These are phyloP conservation scores for Ceratitis capitata DNA, from an alignment of 1,140 invertebrate genomes.

Conservation along the genomic window DNA sequence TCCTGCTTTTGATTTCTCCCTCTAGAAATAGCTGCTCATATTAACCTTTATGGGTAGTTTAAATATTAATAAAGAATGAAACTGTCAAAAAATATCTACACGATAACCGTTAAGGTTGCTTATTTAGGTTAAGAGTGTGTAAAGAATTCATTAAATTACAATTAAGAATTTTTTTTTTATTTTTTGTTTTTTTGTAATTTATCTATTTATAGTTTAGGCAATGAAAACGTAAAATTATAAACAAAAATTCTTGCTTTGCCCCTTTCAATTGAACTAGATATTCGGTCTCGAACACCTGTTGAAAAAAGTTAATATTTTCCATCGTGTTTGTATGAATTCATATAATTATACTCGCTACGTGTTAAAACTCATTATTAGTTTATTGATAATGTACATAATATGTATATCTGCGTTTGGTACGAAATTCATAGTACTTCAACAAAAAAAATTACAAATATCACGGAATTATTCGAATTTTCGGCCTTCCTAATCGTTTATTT, in stretches of 20 bases:
- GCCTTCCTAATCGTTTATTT: too few relatives aligned
- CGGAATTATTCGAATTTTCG: too few relatives aligned
- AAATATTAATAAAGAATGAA: not conserved
- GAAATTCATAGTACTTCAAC: not conserved
- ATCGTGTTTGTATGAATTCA: not conserved
- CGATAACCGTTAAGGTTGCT: not conserved
- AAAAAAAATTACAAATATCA: too few relatives aligned
- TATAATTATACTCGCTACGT: not conserved
- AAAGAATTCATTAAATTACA: not conserved
- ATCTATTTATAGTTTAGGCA: not conserved
- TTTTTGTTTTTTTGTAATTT: not conserved
- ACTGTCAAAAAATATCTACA: not conserved
- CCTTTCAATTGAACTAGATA: too few relatives aligned
- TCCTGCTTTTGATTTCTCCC: not conserved
- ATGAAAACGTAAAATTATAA: too few relatives aligned
- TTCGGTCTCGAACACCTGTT: too few relatives aligned
- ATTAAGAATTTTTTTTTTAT: not conserved
- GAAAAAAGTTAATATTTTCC: too few relatives aligned
- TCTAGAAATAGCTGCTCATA: not conserved
- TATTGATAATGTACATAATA: not conserved
- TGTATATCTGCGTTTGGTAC: not conserved
- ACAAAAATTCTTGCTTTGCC: too few relatives aligned
- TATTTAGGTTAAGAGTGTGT: not conserved
- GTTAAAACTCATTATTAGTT: not conserved
- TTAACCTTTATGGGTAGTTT: not conserved